These are phyloP conservation scores for Acronicta psi DNA, from an alignment of 2,888 invertebrate species.

Conservation along the genomic window DNA sequence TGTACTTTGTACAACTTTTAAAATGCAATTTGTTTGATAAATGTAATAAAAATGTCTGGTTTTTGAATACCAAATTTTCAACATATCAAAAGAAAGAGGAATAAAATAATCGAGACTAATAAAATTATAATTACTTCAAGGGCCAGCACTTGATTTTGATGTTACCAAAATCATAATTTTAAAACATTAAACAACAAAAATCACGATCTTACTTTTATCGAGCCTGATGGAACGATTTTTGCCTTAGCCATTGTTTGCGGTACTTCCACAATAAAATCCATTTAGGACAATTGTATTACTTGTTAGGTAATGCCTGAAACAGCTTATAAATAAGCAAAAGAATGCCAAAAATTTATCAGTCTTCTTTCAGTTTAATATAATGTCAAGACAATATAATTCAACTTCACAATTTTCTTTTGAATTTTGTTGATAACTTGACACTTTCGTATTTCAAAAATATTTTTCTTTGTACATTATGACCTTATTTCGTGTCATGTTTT, in stretches of 20 bases:
- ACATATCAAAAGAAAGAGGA: too few species aligned
- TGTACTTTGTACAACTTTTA: too few species aligned
- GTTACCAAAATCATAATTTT: too few species aligned
- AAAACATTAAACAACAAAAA: background rate
- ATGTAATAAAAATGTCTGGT: too few species aligned
- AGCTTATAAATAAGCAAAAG: constrained; percentile 32
- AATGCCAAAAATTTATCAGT: constrained; percentile 27
- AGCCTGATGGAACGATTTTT: constrained; percentile 66
- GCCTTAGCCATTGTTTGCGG: constrained; percentile 70
- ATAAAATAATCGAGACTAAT: too few species aligned
- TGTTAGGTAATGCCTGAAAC: constrained; percentile 32
- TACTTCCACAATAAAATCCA: constrained; percentile 69
- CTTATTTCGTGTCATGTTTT: background rate
- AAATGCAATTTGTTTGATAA: too few species aligned
- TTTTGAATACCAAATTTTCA: too few species aligned
- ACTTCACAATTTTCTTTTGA: constrained; percentile 49
- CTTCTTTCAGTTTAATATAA: constrained; percentile 35
- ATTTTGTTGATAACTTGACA: constrained; percentile 48
- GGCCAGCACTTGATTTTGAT: too few species aligned
- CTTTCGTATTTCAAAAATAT: constrained; percentile 50
- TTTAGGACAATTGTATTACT: constrained; percentile 42
- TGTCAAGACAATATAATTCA: constrained; percentile 43
- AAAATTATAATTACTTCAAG: too few species aligned
- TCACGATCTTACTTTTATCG: constrained; percentile 63
- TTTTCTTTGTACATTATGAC: constrained; percentile 1